These are phyloP conservation scores for Hartigia nigra DNA, from an alignment of 2,888 invertebrate genomes.

Conservation along the genomic window DNA sequence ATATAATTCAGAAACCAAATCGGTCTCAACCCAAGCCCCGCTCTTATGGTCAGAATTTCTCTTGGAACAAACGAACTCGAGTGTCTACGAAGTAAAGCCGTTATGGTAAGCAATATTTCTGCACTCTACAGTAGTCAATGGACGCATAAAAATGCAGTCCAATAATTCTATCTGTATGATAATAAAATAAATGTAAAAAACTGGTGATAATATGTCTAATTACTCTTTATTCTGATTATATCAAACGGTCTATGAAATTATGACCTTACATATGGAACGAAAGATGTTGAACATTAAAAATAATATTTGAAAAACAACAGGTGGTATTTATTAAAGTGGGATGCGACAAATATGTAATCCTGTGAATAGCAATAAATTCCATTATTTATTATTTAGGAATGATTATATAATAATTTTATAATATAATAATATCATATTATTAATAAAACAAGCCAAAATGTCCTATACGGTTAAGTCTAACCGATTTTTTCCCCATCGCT, in stretches of 20 bases:
- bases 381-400: constrained; percentile 56
- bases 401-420: constrained; percentile 51
- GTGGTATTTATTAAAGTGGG: background rate
- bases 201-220: background rate
- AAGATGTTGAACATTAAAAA: background rate
- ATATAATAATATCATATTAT: constrained; percentile 43
- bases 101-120: background rate
- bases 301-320: background rate
- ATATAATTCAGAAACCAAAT: constrained; percentile 83
- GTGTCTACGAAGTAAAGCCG: constrained; percentile 88
- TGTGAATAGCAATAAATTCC: constrained; percentile 46
- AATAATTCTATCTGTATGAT: background rate
- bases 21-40: constrained; percentile 83
- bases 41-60: constrained; percentile 93
- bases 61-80: constrained; percentile 96
- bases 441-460: constrained; percentile 50
- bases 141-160: background rate
- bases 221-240: background rate
- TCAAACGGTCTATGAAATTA: background rate
- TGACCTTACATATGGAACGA: background rate
- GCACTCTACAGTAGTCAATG: background rate
- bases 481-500: constrained; percentile 31
- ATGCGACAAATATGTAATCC: background rate
- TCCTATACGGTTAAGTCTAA: constrained; percentile 43
- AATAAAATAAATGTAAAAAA: background rate